Evolutionary conservation across 2,888 invertebrate genomes (phyloP).

Genomic region (Chromoteleia sp.): DNA sequence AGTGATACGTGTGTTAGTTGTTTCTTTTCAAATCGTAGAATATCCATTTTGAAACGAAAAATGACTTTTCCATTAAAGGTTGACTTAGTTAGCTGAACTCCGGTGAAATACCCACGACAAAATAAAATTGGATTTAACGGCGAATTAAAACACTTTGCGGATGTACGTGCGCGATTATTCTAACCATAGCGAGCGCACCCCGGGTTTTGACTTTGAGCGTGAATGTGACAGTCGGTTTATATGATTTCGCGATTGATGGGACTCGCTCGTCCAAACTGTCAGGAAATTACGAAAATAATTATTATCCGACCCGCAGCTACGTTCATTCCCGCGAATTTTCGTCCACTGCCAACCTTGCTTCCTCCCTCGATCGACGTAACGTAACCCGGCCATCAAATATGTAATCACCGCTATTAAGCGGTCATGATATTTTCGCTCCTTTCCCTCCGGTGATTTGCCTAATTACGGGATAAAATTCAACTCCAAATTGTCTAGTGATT

Average conservation of each 20-base stretch:
- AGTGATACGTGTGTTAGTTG: no score
- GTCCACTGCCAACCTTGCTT: slow-evolving; percentile 51
- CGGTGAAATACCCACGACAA: slow-evolving; percentile 20
- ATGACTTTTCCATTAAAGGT: slow-evolving; percentile 25
- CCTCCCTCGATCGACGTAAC: slow-evolving; percentile 42
- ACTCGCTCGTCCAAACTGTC: slow-evolving; percentile 75
- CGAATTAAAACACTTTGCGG: slow-evolving; percentile 50
- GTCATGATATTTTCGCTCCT: slow-evolving; percentile 70
- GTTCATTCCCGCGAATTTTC: slow-evolving; percentile 66
- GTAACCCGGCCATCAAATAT: slow-evolving; percentile 57
- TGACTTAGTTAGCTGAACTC: slow-evolving; percentile 31
- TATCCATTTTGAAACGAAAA: not conserved
- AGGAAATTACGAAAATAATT: slow-evolving; percentile 83
- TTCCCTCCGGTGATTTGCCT: slow-evolving; percentile 10
- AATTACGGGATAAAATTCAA: not conserved
- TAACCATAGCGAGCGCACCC: slow-evolving; percentile 55
- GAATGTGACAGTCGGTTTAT: slow-evolving; percentile 80
- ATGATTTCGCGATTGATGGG: slow-evolving; percentile 80
- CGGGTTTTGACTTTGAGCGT: slow-evolving; percentile 77
- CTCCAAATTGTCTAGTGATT: not conserved
- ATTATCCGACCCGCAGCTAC: slow-evolving; percentile 72
- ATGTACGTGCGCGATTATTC: slow-evolving; percentile 50
- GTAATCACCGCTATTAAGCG: slow-evolving; percentile 77
- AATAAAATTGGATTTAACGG: slow-evolving; percentile 50
- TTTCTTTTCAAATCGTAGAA: no score